A percentile compares a stretch with the other conserved stretches of the same genome.
Evolutionary conservation across 2,113 vertebrate genomes (phyloP).

Genomic region (Monopterus albus): DNA sequence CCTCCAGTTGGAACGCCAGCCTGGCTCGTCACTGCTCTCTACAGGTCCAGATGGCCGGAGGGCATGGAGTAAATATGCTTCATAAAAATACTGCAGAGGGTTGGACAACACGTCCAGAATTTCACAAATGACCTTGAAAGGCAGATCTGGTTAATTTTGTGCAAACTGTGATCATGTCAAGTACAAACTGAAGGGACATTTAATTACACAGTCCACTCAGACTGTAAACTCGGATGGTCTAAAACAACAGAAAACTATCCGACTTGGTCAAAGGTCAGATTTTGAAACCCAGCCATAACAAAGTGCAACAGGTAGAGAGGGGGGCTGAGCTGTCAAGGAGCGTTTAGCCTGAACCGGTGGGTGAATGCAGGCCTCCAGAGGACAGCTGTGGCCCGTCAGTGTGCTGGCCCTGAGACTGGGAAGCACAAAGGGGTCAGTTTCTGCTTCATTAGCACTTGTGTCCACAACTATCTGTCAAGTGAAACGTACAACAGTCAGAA

Average conservation of each 20-base stretch:
- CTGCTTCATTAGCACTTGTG: slow-evolving; percentile 73
- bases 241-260: background rate
- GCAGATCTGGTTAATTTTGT: background rate
- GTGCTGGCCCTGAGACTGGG: slow-evolving; percentile 41
- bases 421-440: slow-evolving; percentile 61
- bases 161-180: slow-evolving; percentile 16
- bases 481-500: slow-evolving; percentile 55
- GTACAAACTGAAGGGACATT: slow-evolving; percentile 17
- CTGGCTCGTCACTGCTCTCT: slow-evolving; percentile 57
- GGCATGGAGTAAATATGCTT: slow-evolving; percentile 57
- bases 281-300: slow-evolving; percentile 50
- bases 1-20: slow-evolving; percentile 58
- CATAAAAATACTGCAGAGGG: slow-evolving; percentile 30
- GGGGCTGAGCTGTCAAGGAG: slow-evolving; percentile 58
- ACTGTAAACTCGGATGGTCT: background rate
- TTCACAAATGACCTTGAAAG: slow-evolving; percentile 32
- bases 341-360: slow-evolving; percentile 34
- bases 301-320: slow-evolving; percentile 45
- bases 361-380: slow-evolving; percentile 44
- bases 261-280: slow-evolving; percentile 42
- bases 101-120: slow-evolving; percentile 1
- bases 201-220: slow-evolving; percentile 4
- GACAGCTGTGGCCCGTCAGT: slow-evolving; percentile 72
- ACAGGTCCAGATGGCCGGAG: slow-evolving; percentile 68
- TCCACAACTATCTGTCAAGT: slow-evolving; percentile 72